Conservation (phyloP, 2,113 vertebrate species). For the Turdus rufiventris region DNA sequence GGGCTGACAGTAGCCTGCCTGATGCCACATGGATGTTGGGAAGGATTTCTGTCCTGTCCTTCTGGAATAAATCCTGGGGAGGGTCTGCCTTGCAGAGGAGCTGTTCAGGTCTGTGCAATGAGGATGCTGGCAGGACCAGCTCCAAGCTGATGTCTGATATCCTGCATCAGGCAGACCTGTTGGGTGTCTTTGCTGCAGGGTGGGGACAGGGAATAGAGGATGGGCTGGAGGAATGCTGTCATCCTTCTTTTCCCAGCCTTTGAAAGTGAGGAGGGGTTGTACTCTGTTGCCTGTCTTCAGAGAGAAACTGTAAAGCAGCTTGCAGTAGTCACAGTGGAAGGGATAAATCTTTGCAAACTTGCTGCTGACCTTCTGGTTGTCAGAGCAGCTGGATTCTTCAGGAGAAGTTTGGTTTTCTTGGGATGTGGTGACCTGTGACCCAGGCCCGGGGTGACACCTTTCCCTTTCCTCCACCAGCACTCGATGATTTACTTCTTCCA, state of each 20-base stretch:
- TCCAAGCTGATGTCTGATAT: background rate
- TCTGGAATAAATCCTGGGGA: background rate
- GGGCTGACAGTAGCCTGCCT: background rate
- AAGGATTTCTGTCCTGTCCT: background rate
- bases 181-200: background rate
- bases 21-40: background rate
- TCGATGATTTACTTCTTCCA: slow-evolving; percentile 99
- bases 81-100: background rate
- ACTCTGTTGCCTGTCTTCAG: background rate
- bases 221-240: background rate
- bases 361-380: background rate
- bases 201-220: background rate
- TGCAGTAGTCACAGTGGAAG: background rate
- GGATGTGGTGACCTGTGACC: background rate
- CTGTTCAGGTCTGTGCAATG: background rate
- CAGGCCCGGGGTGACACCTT: background rate
- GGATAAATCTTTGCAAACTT: background rate
- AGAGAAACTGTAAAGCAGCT: background rate
- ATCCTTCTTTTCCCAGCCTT: background rate
- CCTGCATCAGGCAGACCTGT: background rate
- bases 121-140: background rate
- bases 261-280: background rate
- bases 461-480: slow-evolving; percentile 72
- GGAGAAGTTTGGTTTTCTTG: background rate
- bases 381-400: background rate